A percentile compares a stretch with the other conserved stretches of the same genome.
Evolutionary conservation across 2,113 vertebrate genomes (phyloP).

Genomic region (Stegastes partitus): DNA sequence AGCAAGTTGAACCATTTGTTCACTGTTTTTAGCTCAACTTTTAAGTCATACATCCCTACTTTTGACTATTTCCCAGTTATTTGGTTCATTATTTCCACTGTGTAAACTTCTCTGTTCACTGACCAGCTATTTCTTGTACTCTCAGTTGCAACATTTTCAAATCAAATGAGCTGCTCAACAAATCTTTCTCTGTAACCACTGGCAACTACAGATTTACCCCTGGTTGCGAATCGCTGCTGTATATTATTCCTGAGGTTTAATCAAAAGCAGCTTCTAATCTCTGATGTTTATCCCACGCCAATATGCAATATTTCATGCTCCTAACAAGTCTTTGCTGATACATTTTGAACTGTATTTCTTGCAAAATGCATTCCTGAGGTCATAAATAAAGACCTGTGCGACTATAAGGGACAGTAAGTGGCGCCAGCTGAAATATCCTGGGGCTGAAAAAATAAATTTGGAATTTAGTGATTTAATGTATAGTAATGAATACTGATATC

Average conservation of each 20-base stretch:
- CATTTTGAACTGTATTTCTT: neutral
- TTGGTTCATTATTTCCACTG: too few relatives aligned
- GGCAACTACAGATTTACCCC: neutral
- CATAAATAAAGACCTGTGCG: neutral
- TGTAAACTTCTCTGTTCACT: too few relatives aligned
- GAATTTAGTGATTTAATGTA: conserved; percentile 34
- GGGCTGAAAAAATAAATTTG: conserved; percentile 20
- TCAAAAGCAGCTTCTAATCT: neutral
- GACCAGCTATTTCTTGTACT: too few relatives aligned
- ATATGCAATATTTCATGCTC: neutral
- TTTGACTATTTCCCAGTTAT: too few relatives aligned
- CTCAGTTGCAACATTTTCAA: too few relatives aligned
- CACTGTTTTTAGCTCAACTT: too few relatives aligned
- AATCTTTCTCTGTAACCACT: neutral
- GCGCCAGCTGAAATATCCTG: neutral
- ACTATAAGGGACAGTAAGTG: neutral
- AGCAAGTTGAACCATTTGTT: too few relatives aligned
- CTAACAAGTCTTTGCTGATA: neutral
- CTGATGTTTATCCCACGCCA: neutral
- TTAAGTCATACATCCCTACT: too few relatives aligned
- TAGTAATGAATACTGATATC: conserved; percentile 26
- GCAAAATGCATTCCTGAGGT: neutral
- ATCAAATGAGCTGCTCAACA: too few relatives aligned
- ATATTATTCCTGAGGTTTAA: neutral
- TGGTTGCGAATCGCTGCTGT: too few relatives aligned